Evolutionary conservation across 2,888 invertebrate genomes (phyloP).

Genomic region (Aphodius granarius): DNA sequence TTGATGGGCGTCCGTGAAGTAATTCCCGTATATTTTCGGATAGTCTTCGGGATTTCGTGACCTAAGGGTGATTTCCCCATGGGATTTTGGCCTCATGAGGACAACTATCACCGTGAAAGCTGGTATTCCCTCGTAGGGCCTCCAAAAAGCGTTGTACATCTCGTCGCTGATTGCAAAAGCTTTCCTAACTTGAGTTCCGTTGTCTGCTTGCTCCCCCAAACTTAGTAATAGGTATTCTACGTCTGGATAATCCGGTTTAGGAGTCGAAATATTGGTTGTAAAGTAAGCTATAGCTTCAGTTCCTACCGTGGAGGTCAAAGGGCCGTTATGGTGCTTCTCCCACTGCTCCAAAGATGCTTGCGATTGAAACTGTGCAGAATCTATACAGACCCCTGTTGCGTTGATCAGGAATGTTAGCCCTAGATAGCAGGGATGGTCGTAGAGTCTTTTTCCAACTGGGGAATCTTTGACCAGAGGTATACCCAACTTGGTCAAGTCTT

Average conservation of each 20-base stretch:
- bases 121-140: conserved; percentile 47
- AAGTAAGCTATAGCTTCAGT: not conserved
- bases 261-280: not conserved
- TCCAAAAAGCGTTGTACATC: conserved; percentile 46
- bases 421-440: conserved; percentile 70
- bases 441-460: conserved; percentile 68
- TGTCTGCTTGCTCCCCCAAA: conserved; percentile 65
- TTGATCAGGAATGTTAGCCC: conserved; percentile 62
- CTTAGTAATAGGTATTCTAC: conserved; percentile 67
- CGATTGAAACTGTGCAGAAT: not conserved
- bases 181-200: conserved; percentile 54
- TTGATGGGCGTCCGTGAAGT: conserved; percentile 61
- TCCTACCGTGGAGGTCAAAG: not conserved
- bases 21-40: conserved; percentile 76
- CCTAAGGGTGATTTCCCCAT: conserved; percentile 67
- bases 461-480: conserved; percentile 61
- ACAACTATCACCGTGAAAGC: conserved; percentile 63
- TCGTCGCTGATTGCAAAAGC: conserved; percentile 60
- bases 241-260: conserved; percentile 60
- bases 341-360: not conserved
- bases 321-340: not conserved
- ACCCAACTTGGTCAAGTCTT: conserved; percentile 59
- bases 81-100: conserved; percentile 71
- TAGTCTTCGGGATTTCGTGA: conserved; percentile 70
- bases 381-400: not conserved